These are phyloP conservation scores for Hypena proboscidalis DNA, from an alignment of 2,888 invertebrate genomes.

Conservation along the genomic window DNA sequence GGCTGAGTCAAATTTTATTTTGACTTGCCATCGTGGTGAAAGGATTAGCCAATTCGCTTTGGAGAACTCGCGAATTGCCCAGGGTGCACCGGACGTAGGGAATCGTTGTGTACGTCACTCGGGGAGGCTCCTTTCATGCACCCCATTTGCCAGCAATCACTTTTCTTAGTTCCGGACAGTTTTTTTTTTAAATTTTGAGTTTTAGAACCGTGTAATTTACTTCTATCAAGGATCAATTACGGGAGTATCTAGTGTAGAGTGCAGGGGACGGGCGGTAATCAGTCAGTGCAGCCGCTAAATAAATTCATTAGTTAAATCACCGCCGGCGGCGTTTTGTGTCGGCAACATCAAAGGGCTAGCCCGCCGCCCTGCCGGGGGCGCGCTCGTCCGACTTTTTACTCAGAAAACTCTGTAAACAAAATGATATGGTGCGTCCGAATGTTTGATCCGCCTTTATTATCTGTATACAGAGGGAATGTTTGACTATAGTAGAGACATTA, in stretches of 20 bases:
- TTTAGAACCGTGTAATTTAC: conserved; percentile 2
- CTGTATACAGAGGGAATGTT: conserved; percentile 77
- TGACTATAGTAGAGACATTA: too few relatives aligned
- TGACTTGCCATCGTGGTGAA: too few relatives aligned
- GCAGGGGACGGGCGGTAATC: conserved; percentile 56
- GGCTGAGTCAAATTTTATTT: too few relatives aligned
- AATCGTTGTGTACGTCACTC: too few relatives aligned
- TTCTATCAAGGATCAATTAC: conserved; percentile 21
- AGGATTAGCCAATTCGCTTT: too few relatives aligned
- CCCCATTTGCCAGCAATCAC: too few relatives aligned
- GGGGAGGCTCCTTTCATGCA: too few relatives aligned
- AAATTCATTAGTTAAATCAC: conserved; percentile 86
- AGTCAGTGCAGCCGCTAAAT: conserved; percentile 81
- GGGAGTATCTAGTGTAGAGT: conserved; percentile 38
- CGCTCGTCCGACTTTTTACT: conserved; percentile 81
- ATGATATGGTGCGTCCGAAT: conserved; percentile 82
- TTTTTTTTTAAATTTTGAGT: not conserved
- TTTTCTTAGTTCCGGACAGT: too few relatives aligned
- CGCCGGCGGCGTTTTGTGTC: conserved; percentile 85
- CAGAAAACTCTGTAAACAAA: conserved; percentile 85
- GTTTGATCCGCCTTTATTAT: conserved; percentile 84
- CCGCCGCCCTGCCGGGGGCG: conserved; percentile 76
- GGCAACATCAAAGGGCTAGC: conserved; percentile 81
- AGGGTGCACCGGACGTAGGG: too few relatives aligned
- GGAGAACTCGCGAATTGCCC: too few relatives aligned